Evolutionary conservation across 2,797 vertebrate genomes (phyloP).

Genomic region (Sebastolobus alascanus): DNA sequence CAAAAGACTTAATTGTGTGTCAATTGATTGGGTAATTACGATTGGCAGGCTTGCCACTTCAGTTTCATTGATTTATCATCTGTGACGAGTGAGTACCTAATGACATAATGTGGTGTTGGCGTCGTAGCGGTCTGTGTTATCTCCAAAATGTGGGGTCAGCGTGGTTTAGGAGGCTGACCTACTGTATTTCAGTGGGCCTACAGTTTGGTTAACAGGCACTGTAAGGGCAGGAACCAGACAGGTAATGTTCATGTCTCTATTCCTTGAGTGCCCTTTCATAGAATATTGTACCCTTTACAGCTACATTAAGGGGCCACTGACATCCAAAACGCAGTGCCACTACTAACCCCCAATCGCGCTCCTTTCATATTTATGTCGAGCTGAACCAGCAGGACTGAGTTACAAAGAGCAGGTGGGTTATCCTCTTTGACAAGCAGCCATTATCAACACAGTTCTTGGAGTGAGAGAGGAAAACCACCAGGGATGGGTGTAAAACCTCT

Average conservation of each 20-base stretch:
- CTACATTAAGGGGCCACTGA: slow-evolving; percentile 41
- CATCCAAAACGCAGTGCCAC: slow-evolving; percentile 47
- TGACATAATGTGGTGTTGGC: slow-evolving; percentile 60
- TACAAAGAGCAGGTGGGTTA: slow-evolving; percentile 77
- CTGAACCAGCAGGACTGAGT: slow-evolving; percentile 66
- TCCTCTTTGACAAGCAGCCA: slow-evolving; percentile 80
- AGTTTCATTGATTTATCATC: slow-evolving; percentile 69
- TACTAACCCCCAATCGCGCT: slow-evolving; percentile 42
- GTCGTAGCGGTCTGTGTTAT: not conserved
- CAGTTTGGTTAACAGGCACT: not conserved
- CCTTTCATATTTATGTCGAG: slow-evolving; percentile 68
- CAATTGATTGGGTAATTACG: slow-evolving; percentile 80
- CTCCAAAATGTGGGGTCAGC: slow-evolving; percentile 17
- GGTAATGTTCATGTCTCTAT: not conserved
- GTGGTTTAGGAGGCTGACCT: not conserved
- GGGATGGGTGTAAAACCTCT: slow-evolving; percentile 83
- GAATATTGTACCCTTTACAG: slow-evolving; percentile 29
- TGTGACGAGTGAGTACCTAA: slow-evolving; percentile 61
- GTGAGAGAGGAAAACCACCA: slow-evolving; percentile 73
- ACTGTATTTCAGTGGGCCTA: not conserved
- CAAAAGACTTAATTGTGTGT: slow-evolving; percentile 82
- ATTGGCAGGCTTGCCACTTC: slow-evolving; percentile 79
- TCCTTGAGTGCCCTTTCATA: slow-evolving; percentile 26
- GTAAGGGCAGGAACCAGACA: not conserved
- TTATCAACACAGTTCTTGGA: slow-evolving; percentile 80